Conservation (phyloP, 2,113 vertebrate genomes). For the Raja brachyura region DNA sequence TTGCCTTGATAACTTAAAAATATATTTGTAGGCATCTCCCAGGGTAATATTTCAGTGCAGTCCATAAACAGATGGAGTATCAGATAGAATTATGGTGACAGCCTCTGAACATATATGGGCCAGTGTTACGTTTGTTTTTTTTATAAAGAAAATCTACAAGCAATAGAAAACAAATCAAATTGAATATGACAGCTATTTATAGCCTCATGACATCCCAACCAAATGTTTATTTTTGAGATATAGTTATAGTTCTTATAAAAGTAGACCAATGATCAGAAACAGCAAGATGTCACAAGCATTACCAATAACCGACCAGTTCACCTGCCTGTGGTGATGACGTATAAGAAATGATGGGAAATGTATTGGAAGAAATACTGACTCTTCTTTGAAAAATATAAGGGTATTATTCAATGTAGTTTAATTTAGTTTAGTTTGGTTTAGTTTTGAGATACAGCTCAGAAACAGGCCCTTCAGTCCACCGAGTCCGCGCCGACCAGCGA, state of each 20-base stretch:
- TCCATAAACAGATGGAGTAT: not conserved
- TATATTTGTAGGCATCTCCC: not conserved
- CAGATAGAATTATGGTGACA: not conserved
- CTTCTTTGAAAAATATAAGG: not conserved
- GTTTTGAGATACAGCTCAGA: too few relatives aligned
- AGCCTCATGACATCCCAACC: not conserved
- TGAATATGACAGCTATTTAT: not conserved
- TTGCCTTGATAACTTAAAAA: not conserved
- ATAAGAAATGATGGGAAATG: not conserved
- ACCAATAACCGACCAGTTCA: not conserved
- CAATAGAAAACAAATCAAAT: not conserved
- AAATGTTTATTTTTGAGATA: not conserved
- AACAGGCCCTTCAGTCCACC: too few relatives aligned
- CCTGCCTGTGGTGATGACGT: not conserved
- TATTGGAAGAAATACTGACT: not conserved
- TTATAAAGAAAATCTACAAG: not conserved
- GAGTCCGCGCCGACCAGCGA: too few relatives aligned
- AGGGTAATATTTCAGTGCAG: not conserved
- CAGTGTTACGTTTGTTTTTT: not conserved
- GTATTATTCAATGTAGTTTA: not conserved
- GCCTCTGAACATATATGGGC: not conserved
- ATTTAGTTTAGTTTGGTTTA: too few relatives aligned
- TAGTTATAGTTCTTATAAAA: not conserved
- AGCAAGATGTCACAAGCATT: not conserved
- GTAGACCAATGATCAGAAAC: not conserved